Evolutionary conservation across 2,888 invertebrate species (phyloP).

Genomic region (Cerastis leucographa): DNA sequence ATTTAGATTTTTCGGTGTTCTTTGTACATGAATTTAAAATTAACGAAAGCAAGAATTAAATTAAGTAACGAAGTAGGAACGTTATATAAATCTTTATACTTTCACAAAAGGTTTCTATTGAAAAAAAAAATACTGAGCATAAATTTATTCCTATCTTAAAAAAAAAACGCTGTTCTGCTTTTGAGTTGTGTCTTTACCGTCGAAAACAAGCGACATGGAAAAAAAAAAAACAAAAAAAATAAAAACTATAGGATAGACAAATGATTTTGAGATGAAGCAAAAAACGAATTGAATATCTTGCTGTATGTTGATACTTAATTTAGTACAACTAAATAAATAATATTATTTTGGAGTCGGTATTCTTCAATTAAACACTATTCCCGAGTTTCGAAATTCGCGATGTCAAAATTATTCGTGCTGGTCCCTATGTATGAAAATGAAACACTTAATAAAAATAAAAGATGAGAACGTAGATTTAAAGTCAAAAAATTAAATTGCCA

Average conservation of each 20-base stretch:
- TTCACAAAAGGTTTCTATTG: too few species aligned
- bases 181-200: too few species aligned
- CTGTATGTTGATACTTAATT: background rate
- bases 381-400: background rate
- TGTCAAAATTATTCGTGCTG: background rate
- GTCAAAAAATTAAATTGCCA: background rate
- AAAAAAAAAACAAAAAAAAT: conserved; percentile 37
- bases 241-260: background rate
- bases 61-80: too few species aligned
- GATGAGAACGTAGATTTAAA: background rate
- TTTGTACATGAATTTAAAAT: too few species aligned
- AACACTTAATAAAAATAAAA: background rate
- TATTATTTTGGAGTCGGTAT: too few species aligned
- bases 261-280: background rate
- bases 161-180: too few species aligned
- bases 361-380: background rate
- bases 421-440: background rate
- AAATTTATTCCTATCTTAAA: too few species aligned
- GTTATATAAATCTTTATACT: too few species aligned
- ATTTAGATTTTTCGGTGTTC: too few species aligned
- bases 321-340: background rate
- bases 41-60: too few species aligned
- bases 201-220: conserved; percentile 6
- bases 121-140: too few species aligned
- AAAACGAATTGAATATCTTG: background rate